These are phyloP conservation scores for Tethya wilhelma DNA, from an alignment of 37 sponge, comb jelly and placozoan species.

Conservation along the genomic window DNA sequence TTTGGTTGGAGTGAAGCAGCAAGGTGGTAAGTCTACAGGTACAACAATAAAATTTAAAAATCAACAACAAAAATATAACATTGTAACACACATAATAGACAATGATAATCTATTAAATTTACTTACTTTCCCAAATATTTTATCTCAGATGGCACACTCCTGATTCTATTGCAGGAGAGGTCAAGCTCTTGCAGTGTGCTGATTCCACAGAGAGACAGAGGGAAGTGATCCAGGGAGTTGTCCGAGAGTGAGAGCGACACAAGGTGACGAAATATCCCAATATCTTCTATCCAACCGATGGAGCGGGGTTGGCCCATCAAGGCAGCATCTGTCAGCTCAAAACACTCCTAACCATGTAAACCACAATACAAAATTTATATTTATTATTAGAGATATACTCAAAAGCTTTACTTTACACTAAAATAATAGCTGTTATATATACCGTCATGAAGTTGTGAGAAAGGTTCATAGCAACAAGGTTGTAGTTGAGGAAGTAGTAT, in stretches of 20 bases:
- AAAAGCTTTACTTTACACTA: neutral
- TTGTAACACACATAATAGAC: neutral
- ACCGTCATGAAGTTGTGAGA: constrained; percentile 77
- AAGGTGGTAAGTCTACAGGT: constrained; percentile 66
- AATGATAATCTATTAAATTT: neutral
- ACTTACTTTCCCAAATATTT: constrained; percentile 49
- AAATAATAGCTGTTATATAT: neutral
- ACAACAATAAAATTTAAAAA: neutral
- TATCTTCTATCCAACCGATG: constrained; percentile 80
- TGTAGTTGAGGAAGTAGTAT: constrained; percentile 74
- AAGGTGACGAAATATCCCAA: constrained; percentile 61
- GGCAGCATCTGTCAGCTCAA: constrained; percentile 18
- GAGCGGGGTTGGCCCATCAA: constrained; percentile 22
- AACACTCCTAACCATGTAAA: constrained; percentile 12
- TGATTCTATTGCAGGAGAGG: constrained; percentile 67
- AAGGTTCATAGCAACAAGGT: constrained; percentile 76
- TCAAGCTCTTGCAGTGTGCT: constrained; percentile 71
- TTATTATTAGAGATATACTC: neutral
- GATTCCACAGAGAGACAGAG: constrained; percentile 65
- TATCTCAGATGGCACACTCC: constrained; percentile 59
- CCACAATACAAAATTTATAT: neutral
- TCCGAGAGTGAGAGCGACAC: constrained; percentile 72
- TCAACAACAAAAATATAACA: too few species aligned
- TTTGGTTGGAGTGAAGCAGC: constrained; percentile 79
- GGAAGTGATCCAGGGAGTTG: constrained; percentile 79